Conservation (phyloP, 2,888 invertebrate genomes). For the Idaea dimidiata region DNA sequence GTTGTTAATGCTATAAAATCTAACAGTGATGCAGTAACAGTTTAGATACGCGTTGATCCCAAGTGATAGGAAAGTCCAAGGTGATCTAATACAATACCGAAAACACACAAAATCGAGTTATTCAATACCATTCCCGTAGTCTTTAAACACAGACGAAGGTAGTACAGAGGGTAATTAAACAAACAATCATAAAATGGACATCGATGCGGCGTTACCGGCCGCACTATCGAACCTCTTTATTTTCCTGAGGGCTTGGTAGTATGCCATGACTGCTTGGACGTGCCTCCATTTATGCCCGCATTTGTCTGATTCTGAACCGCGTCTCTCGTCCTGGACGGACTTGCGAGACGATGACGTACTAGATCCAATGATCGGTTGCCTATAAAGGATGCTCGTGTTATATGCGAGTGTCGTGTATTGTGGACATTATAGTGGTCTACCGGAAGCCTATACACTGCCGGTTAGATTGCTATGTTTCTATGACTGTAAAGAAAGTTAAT, state of each 20-base stretch:
- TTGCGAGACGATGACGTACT: constrained; percentile 73
- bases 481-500: constrained; percentile 12
- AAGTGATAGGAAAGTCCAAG: constrained; percentile 66
- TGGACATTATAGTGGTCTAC: constrained; percentile 19
- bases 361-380: constrained; percentile 77
- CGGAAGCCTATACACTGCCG: constrained; percentile 39
- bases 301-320: constrained; percentile 68
- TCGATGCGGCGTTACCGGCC: constrained; percentile 49
- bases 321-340: constrained; percentile 69
- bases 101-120: constrained; percentile 74
- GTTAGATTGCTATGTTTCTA: constrained; percentile 43
- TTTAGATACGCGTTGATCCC: constrained; percentile 58
- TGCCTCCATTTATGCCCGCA: constrained; percentile 90
- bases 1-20: constrained; percentile 41
- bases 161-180: constrained; percentile 69
- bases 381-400: constrained; percentile 74
- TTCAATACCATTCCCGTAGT: constrained; percentile 70
- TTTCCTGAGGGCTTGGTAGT: constrained; percentile 93
- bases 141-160: constrained; percentile 73
- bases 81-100: constrained; percentile 72
- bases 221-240: constrained; percentile 89
- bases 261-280: constrained; percentile 93
- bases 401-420: constrained; percentile 49
- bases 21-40: constrained; percentile 48
- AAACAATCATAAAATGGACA: constrained; percentile 69